Evolutionary conservation across 2,888 invertebrate genomes (phyloP), one percentile per base, ranked within the genome.

Genomic region (Celastrina argiolus): DNA sequence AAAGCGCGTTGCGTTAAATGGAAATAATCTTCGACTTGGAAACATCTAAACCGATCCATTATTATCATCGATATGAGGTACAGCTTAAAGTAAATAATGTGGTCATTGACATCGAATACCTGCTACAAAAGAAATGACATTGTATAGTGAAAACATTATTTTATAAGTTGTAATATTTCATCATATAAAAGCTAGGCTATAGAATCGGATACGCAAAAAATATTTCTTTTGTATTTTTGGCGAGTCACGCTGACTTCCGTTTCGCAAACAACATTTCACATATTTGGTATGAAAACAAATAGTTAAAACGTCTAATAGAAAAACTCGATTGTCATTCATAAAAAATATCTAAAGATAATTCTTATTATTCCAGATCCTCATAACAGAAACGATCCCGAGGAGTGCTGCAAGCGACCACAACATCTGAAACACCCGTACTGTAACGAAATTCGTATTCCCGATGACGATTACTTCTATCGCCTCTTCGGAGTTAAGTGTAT

Each of bases 401-500:
- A 97, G 82, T 97, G 97, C 82, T 97, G 97, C 85, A 93, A 95
- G 78, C 93, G 96, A 26, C 96, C 96, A 0, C 92, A 93, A 14
- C 96, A 97, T 76, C 91, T 95, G 65, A 97, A 96, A 81, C 97
- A 97, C 87, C 97, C 97, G 0, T 97, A 97, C 82, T 98, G 98
- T 81, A 95, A 97, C 84, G 97, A 97, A 88, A 97, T 98, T 75
- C 91, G 93, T 67, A 94, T 98, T 63, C 97, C 97, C 0, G 96
- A 96, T 73, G 96, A 97, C 79, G 98, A 98, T 81, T 96, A 97
- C 82, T 97, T 98, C 93, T 98, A 96, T 91, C 93, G 95, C 5
- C 90, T 96, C 51, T 97, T 95, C 83, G 94, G 95, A 73, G 95
- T 97, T 64, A 95, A 94, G 79, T 98, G 98, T 81, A 95, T 97